Evolutionary conservation across 2,113 vertebrate genomes (phyloP), one percentile per base, ranked within the genome.

Genomic region (Scytalopus superciliaris): DNA sequence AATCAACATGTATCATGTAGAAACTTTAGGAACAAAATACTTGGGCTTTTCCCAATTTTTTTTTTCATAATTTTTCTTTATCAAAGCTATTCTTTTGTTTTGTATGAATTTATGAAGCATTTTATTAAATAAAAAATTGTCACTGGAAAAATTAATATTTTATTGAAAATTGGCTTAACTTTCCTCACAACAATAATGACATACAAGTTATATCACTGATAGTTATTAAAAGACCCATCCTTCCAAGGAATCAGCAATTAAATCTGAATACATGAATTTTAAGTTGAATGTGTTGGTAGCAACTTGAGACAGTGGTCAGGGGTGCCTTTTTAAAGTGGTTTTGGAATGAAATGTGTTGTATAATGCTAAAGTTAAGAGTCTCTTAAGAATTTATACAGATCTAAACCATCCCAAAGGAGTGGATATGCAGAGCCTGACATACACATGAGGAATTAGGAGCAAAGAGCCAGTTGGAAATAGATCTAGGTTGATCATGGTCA

Each of bases 111-210:
- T 67, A 25, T 83, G 19, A 83, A 86, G 2, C 4, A 63, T 72
- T 75, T 75, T 19, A 57, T 74, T 86, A 64, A 83, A 91, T 62
- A 6, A 56, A 30, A 56, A 30, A 14, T 2, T 40, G 6, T 55
- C 85, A 45, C 17, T 69, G 19, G 8, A 19, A 77, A 87, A 79
- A 19, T n/a, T 42, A 49, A 52, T n/a, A 28, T 79, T 78, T 12
- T 18, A 24, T 37, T 57, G 21, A 60, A 74, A 80, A 76, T 35
- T 53, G 19, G 7, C 14, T 67, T 63, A 79, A 31, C 21, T 76
- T 79, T 63, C 22, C 14, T 84, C 3, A 47, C 0, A 0, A 52
- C 17, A 52, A 18, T 37, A 30, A 42, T 33, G 15, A 64, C 2
- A 23, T 31, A 27, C 44, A 64, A 47, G 21, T 56, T 73, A 25